Base-by-base conservation (phyloP, 1,140 invertebrate species). In the Drosophila pruinosa region DNA sequence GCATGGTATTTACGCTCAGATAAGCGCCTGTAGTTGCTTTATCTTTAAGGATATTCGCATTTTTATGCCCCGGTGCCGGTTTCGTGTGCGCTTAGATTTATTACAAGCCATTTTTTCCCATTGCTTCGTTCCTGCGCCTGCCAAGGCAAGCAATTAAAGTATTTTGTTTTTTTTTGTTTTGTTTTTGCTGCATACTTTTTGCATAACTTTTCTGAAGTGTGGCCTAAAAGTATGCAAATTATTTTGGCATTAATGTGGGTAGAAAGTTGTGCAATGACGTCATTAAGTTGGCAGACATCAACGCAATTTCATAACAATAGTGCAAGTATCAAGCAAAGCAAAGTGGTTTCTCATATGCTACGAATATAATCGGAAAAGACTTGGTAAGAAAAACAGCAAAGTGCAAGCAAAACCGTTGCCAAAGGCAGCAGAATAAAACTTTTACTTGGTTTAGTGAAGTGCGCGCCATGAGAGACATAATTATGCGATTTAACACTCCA, bases 401-500 rank as follows among this genome's bases (percentile, higher is more conserved):
- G 54, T 48, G 48, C 39, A 53, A 34, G 47, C 53, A 69, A 47
- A 64, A 65, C 41, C 57, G 52, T 38, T 72, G 76, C 76, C 61
- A 77, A 74, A 68, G 81, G 64, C 76, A 50, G 19, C 43, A 12
- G 10, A 21, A 53, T 67, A 67, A 71, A 82, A 71, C 62, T 86
- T 86, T 81, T 39, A 65, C 22, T 47, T 21, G 81, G 82, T 88
- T 85, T 81, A 81, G 81, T 88, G 82, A 86, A 88, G 81, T 88
- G 82, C 65, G 43, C 77, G 70, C 82, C 65, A 88, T 81, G 74
- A 86, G 81, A 86, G 81, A 88, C 82, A 86, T 86, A 88, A 86
- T 86, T 86, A 86, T 88, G 82, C 82, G 82, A 78, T 86, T 88
- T 86, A 86, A 86, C 82, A 88, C 82, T 86, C 86, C 74, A 86